Evolutionary conservation across 2,113 vertebrate species (phyloP).

Genomic region (Xyliphius kryptos): DNA sequence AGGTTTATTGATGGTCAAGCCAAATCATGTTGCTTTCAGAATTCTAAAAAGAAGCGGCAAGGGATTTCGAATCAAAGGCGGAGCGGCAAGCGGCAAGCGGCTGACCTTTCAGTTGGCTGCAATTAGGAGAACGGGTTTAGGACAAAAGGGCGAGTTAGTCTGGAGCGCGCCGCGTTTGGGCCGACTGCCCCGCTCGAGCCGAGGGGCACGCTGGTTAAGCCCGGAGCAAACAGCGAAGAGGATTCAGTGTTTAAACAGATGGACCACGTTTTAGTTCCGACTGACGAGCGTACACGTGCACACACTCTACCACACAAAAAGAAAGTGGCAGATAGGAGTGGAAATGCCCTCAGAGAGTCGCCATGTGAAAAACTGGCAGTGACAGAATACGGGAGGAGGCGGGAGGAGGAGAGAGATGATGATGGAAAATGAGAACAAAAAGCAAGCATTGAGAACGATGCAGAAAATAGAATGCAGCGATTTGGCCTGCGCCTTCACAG

Average conservation of each 20-base stretch:
- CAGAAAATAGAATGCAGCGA: too few relatives aligned
- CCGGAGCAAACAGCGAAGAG: slow-evolving; percentile 26
- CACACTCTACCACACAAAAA: slow-evolving; percentile 15
- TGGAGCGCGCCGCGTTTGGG: neutral
- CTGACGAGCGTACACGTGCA: neutral
- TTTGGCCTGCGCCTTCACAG: too few relatives aligned
- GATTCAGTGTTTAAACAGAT: slow-evolving; percentile 45
- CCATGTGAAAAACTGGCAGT: slow-evolving; percentile 21
- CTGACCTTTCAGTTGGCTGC: slow-evolving; percentile 31
- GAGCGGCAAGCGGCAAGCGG: slow-evolving; percentile 11
- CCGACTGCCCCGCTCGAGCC: slow-evolving; percentile 7
- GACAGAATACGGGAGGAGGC: slow-evolving; percentile 13
- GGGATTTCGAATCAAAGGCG: too few relatives aligned
- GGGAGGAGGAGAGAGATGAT: too few relatives aligned
- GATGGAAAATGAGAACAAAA: too few relatives aligned
- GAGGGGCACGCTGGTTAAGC: slow-evolving; percentile 18
- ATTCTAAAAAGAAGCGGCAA: too few relatives aligned
- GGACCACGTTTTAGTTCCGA: slow-evolving; percentile 23
- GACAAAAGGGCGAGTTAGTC: neutral
- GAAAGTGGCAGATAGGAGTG: slow-evolving; percentile 31
- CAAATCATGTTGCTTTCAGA: too few relatives aligned
- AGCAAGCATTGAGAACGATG: too few relatives aligned
- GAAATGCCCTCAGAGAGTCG: slow-evolving; percentile 33
- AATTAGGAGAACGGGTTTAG: slow-evolving; percentile 16
- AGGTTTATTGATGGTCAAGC: too few relatives aligned